phyloP scores from a whole-genome alignment of 2,888 invertebrate species.

The Lasius platythorax region DNA sequence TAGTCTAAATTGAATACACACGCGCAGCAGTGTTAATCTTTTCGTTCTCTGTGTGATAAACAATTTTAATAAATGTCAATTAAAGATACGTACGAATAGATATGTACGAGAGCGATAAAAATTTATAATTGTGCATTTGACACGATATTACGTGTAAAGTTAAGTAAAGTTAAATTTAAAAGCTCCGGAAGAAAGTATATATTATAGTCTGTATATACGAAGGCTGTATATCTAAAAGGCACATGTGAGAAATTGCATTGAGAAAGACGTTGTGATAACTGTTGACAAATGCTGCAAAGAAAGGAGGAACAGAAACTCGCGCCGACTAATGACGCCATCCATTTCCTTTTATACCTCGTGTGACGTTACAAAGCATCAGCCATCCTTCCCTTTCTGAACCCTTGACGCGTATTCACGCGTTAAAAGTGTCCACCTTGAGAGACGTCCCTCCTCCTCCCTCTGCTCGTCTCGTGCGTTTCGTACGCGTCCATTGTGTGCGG shows the following conservation, averaged over 20 bases:
- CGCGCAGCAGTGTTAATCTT: neutral
- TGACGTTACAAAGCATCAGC: conserved; percentile 84
- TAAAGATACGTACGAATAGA: neutral
- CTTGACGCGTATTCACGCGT: conserved; percentile 58
- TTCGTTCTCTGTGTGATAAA: neutral
- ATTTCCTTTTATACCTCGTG: conserved; percentile 86
- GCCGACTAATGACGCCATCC: conserved; percentile 86
- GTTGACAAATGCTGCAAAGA: conserved; percentile 85
- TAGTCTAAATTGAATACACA: neutral
- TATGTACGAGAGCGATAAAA: neutral
- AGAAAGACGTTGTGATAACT: conserved; percentile 81
- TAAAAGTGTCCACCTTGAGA: conserved; percentile 58
- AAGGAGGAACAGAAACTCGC: conserved; percentile 76
- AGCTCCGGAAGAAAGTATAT: neutral
- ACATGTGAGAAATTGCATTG: conserved; percentile 81
- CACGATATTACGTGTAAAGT: too few relatives aligned
- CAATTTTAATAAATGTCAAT: neutral
- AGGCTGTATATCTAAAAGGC: conserved; percentile 15
- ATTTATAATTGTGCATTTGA: neutral
- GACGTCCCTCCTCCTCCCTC: neutral
- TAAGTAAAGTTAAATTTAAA: neutral
- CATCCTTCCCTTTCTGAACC: conserved; percentile 55
- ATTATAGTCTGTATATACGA: neutral
- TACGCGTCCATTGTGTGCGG: conserved; percentile 29
- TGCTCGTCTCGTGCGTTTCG: conserved; percentile 1